A percentile compares a stretch with the other conserved stretches of the same genome.
phyloP scores from a whole-genome alignment of 2,888 invertebrate species.

The Xestia ashworthii region DNA sequence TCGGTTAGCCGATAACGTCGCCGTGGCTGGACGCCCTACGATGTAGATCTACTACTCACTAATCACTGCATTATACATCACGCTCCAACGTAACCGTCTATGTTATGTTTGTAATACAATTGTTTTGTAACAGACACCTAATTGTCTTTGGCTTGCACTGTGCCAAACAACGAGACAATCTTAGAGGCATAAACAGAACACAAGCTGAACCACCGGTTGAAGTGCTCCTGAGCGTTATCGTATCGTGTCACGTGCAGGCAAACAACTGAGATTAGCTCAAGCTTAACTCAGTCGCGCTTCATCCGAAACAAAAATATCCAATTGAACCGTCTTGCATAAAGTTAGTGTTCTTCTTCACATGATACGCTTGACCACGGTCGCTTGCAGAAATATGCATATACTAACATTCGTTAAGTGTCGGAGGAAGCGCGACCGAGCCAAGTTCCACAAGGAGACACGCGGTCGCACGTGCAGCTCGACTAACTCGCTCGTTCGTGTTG shows the following conservation, averaged over 20 bases:
- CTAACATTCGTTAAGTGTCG: neutral
- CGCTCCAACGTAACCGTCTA: neutral
- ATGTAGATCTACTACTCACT: neutral
- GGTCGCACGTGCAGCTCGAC: no score
- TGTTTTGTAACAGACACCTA: neutral
- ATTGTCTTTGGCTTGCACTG: neutral
- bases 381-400: neutral
- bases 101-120: neutral
- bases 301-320: neutral
- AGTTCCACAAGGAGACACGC: neutral
- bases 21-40: no score
- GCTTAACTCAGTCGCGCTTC: neutral
- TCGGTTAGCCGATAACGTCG: no score
- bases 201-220: neutral
- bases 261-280: neutral
- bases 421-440: neutral
- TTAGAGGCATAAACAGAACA: neutral
- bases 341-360: neutral
- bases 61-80: neutral
- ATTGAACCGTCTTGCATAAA: neutral
- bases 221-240: neutral
- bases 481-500: slow-evolving; percentile 43
- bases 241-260: neutral
- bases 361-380: neutral
- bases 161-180: neutral